Percentiles rank a stretch among this genome's conserved stretches.
Evolutionary conservation across 1,140 invertebrate genomes (phyloP).

Genomic region (Camponotus floridanus): DNA sequence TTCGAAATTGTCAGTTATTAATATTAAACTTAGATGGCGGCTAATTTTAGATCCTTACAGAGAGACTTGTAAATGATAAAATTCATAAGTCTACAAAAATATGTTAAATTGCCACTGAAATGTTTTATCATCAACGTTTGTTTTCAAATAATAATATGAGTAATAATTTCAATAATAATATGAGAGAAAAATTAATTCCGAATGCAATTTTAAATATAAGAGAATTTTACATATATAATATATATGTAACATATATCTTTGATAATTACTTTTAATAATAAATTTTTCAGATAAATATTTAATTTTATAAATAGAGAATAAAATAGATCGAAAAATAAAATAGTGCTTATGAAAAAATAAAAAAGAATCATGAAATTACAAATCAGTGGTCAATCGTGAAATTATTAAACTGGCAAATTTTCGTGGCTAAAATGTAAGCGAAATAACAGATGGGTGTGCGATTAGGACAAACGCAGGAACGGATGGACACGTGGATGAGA

Average conservation of each 20-base stretch:
- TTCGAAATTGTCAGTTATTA: conserved; percentile 72
- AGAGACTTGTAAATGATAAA: conserved; percentile 9
- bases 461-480: conserved; percentile 34
- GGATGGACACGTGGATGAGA: conserved; percentile 57
- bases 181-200: neutral
- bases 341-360: neutral
- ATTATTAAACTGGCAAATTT: neutral
- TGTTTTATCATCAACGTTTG: neutral
- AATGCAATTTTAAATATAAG: neutral
- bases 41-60: conserved; percentile 20
- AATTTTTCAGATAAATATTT: neutral
- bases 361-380: neutral
- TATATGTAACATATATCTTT: neutral
- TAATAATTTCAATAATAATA: neutral
- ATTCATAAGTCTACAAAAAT: neutral
- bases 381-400: neutral
- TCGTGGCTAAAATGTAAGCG: neutral
- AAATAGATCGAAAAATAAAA: neutral
- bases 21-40: conserved; percentile 39
- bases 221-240: neutral
- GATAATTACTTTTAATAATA: neutral
- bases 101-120: neutral
- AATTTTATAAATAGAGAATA: neutral
- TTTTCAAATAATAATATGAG: neutral
- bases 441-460: conserved; percentile 66